Evolutionary conservation across 2,113 vertebrate genomes (phyloP), one percentile per base, ranked within the genome.

Genomic region (Pollachius pollachius): DNA sequence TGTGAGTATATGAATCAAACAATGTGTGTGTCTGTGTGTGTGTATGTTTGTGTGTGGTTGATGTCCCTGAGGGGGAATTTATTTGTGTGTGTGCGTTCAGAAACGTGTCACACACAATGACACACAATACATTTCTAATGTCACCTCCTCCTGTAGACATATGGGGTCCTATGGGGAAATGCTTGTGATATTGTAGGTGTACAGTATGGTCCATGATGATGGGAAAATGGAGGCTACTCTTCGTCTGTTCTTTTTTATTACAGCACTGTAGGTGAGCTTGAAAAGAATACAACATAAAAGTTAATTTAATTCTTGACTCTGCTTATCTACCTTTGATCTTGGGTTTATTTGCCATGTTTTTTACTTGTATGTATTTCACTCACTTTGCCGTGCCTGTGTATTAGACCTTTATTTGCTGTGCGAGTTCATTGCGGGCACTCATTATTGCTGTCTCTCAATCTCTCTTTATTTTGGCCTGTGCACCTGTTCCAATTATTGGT

Each of bases 401-500:
- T 11, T 57, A 27, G 23, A 60, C 19, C 65, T 16, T 19, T 15
- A 62, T 12, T 56, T 21, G 15, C 60, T 1, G 60, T 4, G 11
- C 54, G 15, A 27, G 27, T 27, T 62, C 60, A 64, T 64, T 41
- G n/a, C 30, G n/a, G 16, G 23, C 15, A 13, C 21, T 62, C 13
- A 25, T 64, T 41, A 34, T 64, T 41, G 62, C 34, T 25, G 27
- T 73, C 52, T 72, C 52, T 73, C 64, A 74, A 54, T 52, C 64
- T 19, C 63, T 27, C 34, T 67, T 19, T 52, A 13, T 48, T 48
- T 48, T 48, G 41, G 8, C 41, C 41, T 13, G 41, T 64, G 34
- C 62, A 34, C 23, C 52, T 30, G 41, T 30, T 64, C 27, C 72
- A 72, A 71, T 79, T 69, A 74, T 66, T 62, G 68, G 72, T 48